Base-by-base conservation (phyloP, 2,113 vertebrate genomes). In the Perca fluviatilis region DNA sequence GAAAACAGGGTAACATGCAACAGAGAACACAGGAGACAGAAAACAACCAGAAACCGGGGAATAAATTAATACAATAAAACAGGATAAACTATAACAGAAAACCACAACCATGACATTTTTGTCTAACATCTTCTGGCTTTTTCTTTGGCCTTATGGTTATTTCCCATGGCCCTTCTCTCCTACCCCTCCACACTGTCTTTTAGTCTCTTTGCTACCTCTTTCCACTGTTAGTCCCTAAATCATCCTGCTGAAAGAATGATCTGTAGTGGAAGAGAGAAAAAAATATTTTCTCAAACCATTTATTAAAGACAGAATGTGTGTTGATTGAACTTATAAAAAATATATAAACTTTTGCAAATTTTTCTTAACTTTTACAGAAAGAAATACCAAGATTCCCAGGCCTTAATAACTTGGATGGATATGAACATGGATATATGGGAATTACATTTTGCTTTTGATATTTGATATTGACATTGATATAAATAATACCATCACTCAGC, bases 111-210 rank as follows among this genome's bases (percentile, higher is more conserved):
- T 43, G 40, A 43, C 10, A 43, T 11, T 67, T 58, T 23, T 74
- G 23, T 71, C 43, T 81, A 58, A 86, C 50, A 65, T 79, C 33
- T 61, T 76, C 23, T 79, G 63, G 19, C 14, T 68, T 66, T 79
- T 78, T 58, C 61, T 58, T 72, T 80, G 53, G 11, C 21, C 62
- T 77, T 58, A 33, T 73, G 46, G 36, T 68, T 33, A 56, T 62
- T 19, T 73, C 21, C 73, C 36, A 62, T 30, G 21, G 12, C 30
- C 23, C 12, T 21, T 61, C 49, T 49, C 16, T 70, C 25, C 33
- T 11, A 13, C 62, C 69, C 64, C 60, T 58, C 14, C 53, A 56
- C 16, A 21, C 10, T 27, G 7, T 58, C 47, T 66, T 66, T 40
- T 79, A n/a, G 54, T 75, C 13, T 77, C 40, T 58, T 80, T 78